Evolutionary conservation across 2,113 vertebrate genomes (phyloP).

Genomic region (Myodes glareolus): DNA sequence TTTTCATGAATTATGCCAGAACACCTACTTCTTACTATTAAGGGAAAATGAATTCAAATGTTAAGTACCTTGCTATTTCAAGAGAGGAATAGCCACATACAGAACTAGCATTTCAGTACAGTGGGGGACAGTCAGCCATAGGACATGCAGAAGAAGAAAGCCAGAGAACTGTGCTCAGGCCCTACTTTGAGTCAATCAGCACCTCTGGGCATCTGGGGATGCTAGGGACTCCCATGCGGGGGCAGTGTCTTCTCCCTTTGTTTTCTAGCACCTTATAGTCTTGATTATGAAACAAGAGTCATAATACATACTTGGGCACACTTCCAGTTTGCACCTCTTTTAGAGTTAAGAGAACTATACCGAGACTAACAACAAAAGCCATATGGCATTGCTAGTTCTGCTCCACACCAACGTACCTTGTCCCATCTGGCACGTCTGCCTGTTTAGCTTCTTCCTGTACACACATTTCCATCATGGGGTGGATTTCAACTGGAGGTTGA

Average conservation of each 20-base stretch:
- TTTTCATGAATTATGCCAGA: conserved; percentile 23
- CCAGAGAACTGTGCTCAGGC: not conserved
- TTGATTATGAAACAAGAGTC: conserved; percentile 31
- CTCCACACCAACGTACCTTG: not conserved
- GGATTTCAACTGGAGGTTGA: not conserved
- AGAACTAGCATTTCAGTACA: not conserved
- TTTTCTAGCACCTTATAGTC: not conserved
- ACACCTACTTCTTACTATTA: not conserved
- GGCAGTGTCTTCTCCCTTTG: not conserved
- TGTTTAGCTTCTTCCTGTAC: not conserved
- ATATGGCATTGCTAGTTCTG: not conserved
- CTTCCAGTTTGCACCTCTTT: not conserved
- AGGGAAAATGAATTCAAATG: not conserved
- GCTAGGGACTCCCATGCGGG: not conserved
- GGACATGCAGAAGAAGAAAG: not conserved
- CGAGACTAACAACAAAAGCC: conserved; percentile 7
- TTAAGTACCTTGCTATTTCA: not conserved
- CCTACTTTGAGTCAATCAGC: not conserved
- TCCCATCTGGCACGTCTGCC: conserved; percentile 33
- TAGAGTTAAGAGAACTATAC: not conserved
- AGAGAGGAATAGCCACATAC: not conserved
- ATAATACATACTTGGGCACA: not conserved
- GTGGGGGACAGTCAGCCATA: not conserved
- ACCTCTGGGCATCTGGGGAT: not conserved
- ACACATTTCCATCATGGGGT: not conserved